Evolutionary conservation across 1,140 invertebrate species (phyloP), one percentile per base, ranked within the genome.

Genomic region (Pseudachorutes palmiensis): DNA sequence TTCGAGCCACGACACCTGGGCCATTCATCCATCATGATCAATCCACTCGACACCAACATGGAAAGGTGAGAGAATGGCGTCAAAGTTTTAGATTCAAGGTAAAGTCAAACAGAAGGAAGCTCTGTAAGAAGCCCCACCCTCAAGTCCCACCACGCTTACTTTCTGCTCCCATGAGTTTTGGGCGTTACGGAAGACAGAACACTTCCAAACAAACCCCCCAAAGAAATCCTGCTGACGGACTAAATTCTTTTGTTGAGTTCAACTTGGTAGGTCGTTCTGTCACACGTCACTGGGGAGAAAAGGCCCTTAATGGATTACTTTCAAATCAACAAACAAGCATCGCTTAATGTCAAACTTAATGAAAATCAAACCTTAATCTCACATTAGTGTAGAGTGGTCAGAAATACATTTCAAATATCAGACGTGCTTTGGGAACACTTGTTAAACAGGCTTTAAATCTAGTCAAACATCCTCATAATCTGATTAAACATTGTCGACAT

Each of bases 161-260:
- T n/a, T n/a, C n/a, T n/a, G n/a, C n/a, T n/a, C n/a, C n/a, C n/a
- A n/a, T n/a, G n/a, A n/a, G n/a, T n/a, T n/a, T n/a, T n/a, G n/a
- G n/a, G n/a, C n/a, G 51, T 55, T 55, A 55, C 51, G 51, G 51
- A 55, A 55, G 14, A 55, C 14, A 14, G 51, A 55, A 41, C 24
- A 19, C 12, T 55, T 55, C 24, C 51, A 55, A 26, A 55, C 51
- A 55, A 55, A 55, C 51, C 12, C 14, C 24, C 19, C 36, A 12
- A 19, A 19, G 36, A 45, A 45, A 45, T 9, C 19, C 9, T 45
- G 36, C 36, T 45, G 36, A 45, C 36, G 36, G 36, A 45, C 51
- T 14, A 55, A 55, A 55, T 55, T 55, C 51, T 24, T 55, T 55
- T 55, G 51, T 55, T 14, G 12, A 55, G 24, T 14, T 5, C 5